Evolutionary conservation across 2,888 invertebrate species (phyloP).

Genomic region (Lypha dubia): DNA sequence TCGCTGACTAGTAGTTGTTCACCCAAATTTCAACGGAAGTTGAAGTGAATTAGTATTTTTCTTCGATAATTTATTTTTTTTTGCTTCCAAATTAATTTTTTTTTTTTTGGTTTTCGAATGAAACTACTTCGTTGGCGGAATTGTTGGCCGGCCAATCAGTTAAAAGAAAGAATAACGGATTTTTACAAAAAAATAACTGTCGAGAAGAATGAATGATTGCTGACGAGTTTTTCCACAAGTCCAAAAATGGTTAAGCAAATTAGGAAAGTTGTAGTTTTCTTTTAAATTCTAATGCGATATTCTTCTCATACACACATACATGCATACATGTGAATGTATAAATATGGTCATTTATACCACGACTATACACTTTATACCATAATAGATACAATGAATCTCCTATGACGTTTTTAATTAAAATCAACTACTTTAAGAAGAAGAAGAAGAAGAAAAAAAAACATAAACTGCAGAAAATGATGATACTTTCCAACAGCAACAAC

Average conservation of each 20-base stretch:
- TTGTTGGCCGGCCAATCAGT: conserved; percentile 25
- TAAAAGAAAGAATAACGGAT: conserved; percentile 59
- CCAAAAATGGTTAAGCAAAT: conserved; percentile 62
- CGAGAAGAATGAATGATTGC: conserved; percentile 20
- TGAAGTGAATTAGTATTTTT: conserved; percentile 25
- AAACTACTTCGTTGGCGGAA: conserved; percentile 56
- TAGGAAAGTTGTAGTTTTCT: conserved; percentile 63
- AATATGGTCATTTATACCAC: conserved; percentile 64
- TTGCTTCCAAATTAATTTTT: not conserved
- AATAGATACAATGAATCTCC: conserved; percentile 60
- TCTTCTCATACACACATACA: conserved; percentile 10
- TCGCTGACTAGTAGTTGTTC: conserved; percentile 27
- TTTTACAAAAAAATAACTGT: conserved; percentile 54
- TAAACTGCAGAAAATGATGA: conserved; percentile 27
- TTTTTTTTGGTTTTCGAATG: conserved; percentile 52
- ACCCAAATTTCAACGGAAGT: conserved; percentile 60
- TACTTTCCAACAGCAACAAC: conserved; percentile 2
- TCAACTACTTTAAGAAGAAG: conserved; percentile 15
- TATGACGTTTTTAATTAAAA: conserved; percentile 68
- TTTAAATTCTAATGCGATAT: conserved; percentile 35
- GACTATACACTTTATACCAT: conserved; percentile 41
- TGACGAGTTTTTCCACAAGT: conserved; percentile 19
- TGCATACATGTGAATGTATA: not conserved
- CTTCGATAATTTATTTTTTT: not conserved
- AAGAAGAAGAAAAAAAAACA: conserved; percentile 16